phyloP scores from a whole-genome alignment of 1,140 invertebrate genomes.

The Drosophila obscura region DNA sequence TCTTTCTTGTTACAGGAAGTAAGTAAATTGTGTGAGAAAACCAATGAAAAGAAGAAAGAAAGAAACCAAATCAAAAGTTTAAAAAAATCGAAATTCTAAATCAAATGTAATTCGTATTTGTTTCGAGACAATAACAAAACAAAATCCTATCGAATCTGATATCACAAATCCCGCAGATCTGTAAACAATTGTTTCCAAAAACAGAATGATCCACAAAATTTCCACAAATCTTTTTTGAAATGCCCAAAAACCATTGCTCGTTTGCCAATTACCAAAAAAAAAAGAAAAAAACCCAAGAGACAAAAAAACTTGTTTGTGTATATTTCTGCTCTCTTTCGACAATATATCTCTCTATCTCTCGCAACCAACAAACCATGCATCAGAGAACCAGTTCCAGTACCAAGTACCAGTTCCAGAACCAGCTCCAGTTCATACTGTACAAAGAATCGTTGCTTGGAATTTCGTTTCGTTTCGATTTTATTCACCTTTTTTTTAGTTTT shows the following conservation, averaged over 20 bases:
- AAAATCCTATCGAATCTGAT: background rate
- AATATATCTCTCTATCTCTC: too few species aligned
- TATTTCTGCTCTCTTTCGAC: constrained; percentile 39
- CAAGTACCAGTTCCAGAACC: constrained; percentile 42
- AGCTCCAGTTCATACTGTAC: constrained; percentile 58
- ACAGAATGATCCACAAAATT: constrained; percentile 19
- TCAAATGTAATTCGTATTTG: constrained; percentile 42
- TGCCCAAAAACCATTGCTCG: constrained; percentile 36
- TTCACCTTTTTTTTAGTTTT: constrained; percentile 35
- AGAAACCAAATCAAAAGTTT: constrained; percentile 17
- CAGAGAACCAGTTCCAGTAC: constrained; percentile 48
- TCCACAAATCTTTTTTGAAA: constrained; percentile 14
- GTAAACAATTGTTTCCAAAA: constrained; percentile 29
- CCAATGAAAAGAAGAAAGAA: constrained; percentile 51
- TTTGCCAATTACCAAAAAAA: constrained; percentile 42
- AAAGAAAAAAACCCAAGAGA: constrained; percentile 17
- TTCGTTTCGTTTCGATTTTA: constrained; percentile 50
- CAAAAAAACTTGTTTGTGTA: constrained; percentile 17
- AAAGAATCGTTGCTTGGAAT: constrained; percentile 79
- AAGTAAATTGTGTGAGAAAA: constrained; percentile 74
- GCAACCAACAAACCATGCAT: constrained; percentile 44
- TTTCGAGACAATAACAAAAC: constrained; percentile 18
- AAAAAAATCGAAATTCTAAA: constrained; percentile 18
- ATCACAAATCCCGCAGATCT: constrained; percentile 21
- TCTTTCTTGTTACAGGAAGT: constrained; percentile 79